Evolutionary conservation across 2,113 vertebrate genomes (phyloP), one percentile per base, ranked within the genome.

Genomic region (Tachysurus vachellii): DNA sequence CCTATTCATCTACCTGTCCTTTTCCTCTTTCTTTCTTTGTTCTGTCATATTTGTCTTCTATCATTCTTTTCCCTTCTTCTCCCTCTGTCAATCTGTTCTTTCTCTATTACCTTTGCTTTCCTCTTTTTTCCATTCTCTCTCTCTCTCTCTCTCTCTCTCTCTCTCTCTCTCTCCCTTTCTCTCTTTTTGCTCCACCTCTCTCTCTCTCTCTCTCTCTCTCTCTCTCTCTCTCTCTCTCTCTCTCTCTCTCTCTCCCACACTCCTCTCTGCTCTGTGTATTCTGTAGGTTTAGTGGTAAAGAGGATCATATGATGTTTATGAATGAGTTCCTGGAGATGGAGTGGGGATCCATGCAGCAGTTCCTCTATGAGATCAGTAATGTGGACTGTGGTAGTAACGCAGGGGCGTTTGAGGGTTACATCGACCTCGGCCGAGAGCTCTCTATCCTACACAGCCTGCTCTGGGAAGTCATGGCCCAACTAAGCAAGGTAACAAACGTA

Each of bases 251-350:
- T 89, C 87, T 83, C 86, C 83, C 89, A 86, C 89, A 80, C 76
- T 84, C 42, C 80, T 88, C 82, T 86, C 79, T 82, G 56, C 83
- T 85, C 82, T 89, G 54, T 82, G 81, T 90, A 75, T 19, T 83
- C 47, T 83, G 5, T 93, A 99, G 98, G 95, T 99, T 99, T 85
- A 97, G 97, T 89, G 97, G 97, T 89, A 99, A 99, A 94, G 98
- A 99, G 92, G 98, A 99, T 87, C 97, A 97, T 93, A 95, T 99
- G 96, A 96, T 96, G 62, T 99, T 99, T 94, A 99, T 99, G 97
- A 99, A 99, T 0, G 98, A 99, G 93, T 99, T 99, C 92, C 94
- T 99, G 95, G 98, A 99, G 94, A 96, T 98, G 95, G 98, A 99
- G 94, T 99, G 98, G 97, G 96, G 95, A 73, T 98, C 97, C 91